Evolutionary conservation across 2,888 invertebrate species (phyloP).

Genomic region (Pollenia angustigena): DNA sequence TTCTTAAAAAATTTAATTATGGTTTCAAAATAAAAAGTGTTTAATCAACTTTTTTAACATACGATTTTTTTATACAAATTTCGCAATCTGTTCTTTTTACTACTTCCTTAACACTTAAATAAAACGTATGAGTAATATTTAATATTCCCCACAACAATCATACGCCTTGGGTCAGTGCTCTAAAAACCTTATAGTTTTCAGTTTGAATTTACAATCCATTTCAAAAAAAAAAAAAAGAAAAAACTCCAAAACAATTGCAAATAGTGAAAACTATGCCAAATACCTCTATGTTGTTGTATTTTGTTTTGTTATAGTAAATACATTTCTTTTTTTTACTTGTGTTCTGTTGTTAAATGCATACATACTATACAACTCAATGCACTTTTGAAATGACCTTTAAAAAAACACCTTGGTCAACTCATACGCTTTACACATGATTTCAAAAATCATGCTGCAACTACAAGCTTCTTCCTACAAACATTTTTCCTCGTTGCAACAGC

Average conservation of each 20-base stretch:
- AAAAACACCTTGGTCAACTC: constrained; percentile 50
- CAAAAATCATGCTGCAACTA: constrained; percentile 28
- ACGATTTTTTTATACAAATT: neutral
- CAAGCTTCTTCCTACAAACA: neutral
- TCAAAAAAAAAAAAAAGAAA: too few relatives aligned
- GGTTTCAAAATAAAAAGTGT: too few relatives aligned
- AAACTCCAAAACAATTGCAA: constrained; percentile 6
- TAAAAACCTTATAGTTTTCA: neutral
- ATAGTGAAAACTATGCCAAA: constrained; percentile 61
- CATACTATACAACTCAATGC: constrained; percentile 59
- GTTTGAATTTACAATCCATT: neutral
- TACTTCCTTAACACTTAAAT: neutral
- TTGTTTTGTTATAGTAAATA: neutral
- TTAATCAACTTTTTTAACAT: too few relatives aligned
- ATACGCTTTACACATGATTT: constrained; percentile 12
- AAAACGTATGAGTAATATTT: constrained; percentile 22
- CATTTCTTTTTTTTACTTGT: neutral
- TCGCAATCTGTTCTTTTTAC: neutral
- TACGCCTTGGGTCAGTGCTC: neutral
- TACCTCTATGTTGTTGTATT: constrained; percentile 6
- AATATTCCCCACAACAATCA: neutral
- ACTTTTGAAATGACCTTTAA: constrained; percentile 71
- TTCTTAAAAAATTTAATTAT: too few relatives aligned
- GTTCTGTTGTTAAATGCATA: constrained; percentile 10
- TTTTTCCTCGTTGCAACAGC: constrained; percentile 50